A percentile compares a stretch with the other conserved stretches of the same genome.
Evolutionary conservation across 2,888 invertebrate species (phyloP).

Genomic region (Ectobius pallidus): DNA sequence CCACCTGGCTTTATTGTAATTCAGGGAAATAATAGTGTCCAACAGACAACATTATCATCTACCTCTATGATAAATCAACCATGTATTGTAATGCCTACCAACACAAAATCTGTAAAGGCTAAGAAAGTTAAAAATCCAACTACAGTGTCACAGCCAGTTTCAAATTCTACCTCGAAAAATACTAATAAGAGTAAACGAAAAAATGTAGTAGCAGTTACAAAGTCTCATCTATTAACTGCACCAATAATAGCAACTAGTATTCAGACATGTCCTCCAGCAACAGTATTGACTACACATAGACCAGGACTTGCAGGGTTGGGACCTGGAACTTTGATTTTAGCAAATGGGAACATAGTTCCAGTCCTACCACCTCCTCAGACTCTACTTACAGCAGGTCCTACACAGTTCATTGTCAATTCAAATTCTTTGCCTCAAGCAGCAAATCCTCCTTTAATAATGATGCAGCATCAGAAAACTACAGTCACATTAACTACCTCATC

Average conservation of each 20-base stretch:
- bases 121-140: neutral
- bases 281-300: neutral
- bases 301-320: slow-evolving; percentile 46
- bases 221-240: slow-evolving; percentile 30
- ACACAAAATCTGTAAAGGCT: neutral
- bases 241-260: slow-evolving; percentile 37
- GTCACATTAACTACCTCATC: slow-evolving; percentile 22
- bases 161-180: neutral
- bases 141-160: slow-evolving; percentile 6
- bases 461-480: slow-evolving; percentile 31
- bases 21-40: slow-evolving; percentile 11
- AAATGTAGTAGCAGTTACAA: slow-evolving; percentile 15
- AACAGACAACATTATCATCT: slow-evolving; percentile 1
- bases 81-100: slow-evolving; percentile 30
- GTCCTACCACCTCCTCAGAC: slow-evolving; percentile 49
- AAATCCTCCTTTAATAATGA: slow-evolving; percentile 24
- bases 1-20: slow-evolving; percentile 29
- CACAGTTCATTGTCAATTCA: slow-evolving; percentile 26
- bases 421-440: neutral
- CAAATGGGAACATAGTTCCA: slow-evolving; percentile 53
- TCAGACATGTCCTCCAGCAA: slow-evolving; percentile 24
- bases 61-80: slow-evolving; percentile 22
- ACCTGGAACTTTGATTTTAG: slow-evolving; percentile 53
- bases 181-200: slow-evolving; percentile 3
- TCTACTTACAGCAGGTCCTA: slow-evolving; percentile 42